phyloP scores from a whole-genome alignment of 2,888 invertebrate species.

The Conchocele bisecta region DNA sequence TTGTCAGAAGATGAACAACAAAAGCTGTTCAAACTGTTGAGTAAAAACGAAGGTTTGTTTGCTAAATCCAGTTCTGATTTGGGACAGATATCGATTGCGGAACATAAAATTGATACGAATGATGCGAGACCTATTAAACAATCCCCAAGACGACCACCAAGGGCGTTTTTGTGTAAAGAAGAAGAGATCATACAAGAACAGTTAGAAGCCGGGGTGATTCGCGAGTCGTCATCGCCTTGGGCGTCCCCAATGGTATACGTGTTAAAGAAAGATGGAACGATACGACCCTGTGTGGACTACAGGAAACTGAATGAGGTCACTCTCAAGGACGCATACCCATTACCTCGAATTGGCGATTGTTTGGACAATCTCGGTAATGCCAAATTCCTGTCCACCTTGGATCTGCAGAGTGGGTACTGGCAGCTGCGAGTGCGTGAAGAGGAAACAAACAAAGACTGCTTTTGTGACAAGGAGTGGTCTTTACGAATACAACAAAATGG shows the following conservation, averaged over 20 bases:
- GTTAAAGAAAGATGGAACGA: background rate
- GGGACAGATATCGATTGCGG: background rate
- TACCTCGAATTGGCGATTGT: constrained; percentile 34
- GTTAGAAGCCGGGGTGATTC: background rate
- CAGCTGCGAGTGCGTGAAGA: constrained; percentile 19
- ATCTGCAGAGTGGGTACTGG: constrained; percentile 21
- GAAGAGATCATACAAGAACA: constrained; percentile 6
- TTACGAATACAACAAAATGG: constrained; percentile 12
- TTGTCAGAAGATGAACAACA: background rate
- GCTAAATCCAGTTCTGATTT: background rate
- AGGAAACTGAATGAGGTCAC: constrained; percentile 36
- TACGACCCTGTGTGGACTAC: constrained; percentile 45
- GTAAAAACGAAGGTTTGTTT: background rate
- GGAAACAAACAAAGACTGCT: constrained; percentile 19
- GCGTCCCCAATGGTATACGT: constrained; percentile 1
- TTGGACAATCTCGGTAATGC: constrained; percentile 27
- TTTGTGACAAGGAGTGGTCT: constrained; percentile 4
- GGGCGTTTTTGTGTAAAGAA: background rate
- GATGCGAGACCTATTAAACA: background rate
- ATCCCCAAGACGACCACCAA: background rate
- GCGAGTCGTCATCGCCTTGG: constrained; percentile 1
- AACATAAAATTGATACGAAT: background rate
- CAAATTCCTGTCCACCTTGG: constrained; percentile 14
- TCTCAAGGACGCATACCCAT: constrained; percentile 26
- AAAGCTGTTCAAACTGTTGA: background rate